Evolutionary conservation across 2,113 vertebrate genomes (phyloP).

Genomic region (Mionectes macconnelli): DNA sequence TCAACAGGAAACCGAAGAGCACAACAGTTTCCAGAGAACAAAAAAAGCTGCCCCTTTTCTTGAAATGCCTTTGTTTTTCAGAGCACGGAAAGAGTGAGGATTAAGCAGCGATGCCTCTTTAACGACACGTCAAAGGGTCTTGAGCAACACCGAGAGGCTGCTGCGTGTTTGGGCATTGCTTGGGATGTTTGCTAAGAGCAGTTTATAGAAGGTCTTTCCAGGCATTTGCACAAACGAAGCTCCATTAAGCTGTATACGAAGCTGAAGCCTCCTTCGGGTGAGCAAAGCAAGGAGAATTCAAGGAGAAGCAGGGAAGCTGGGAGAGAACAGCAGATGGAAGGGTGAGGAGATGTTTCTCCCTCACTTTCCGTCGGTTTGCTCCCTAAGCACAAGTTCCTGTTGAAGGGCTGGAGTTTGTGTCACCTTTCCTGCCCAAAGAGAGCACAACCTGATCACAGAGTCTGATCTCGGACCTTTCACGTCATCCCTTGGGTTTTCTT

Average conservation of each 20-base stretch:
- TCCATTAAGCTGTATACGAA: neutral
- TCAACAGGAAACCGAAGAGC: neutral
- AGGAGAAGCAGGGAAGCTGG: neutral
- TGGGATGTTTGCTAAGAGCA: neutral
- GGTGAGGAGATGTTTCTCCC: neutral
- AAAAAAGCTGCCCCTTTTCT: neutral
- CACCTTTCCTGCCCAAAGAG: neutral
- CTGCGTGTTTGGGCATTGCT: neutral
- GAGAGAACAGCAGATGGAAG: neutral
- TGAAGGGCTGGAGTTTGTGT: neutral
- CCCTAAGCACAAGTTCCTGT: neutral
- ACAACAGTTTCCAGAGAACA: slow-evolving; percentile 9
- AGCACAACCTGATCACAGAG: neutral
- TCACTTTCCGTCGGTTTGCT: neutral
- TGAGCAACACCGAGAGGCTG: neutral
- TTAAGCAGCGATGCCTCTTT: neutral
- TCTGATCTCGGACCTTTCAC: neutral
- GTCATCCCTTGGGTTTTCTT: neutral
- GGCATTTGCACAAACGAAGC: neutral
- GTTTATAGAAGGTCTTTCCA: neutral
- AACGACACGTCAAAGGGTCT: neutral
- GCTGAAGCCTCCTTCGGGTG: neutral
- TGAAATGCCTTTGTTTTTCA: neutral
- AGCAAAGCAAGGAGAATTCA: neutral
- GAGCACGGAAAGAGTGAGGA: neutral